Evolutionary conservation across 1,140 invertebrate species (phyloP), one percentile per base, ranked within the genome.

Genomic region (Anagrus nilaparvatae): DNA sequence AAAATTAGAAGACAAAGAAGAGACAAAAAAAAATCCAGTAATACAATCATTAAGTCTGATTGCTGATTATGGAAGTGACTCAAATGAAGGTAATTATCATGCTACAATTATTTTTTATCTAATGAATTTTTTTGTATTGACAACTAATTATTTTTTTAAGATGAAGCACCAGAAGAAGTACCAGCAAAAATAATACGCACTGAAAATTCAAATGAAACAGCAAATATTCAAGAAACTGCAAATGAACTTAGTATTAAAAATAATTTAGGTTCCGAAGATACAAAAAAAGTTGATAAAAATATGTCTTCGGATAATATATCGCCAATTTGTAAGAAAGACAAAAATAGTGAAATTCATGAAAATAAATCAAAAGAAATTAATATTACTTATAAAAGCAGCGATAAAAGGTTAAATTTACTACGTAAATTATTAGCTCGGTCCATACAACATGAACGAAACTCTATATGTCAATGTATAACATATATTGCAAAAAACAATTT

Each of bases 391-490:
- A 48, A 21, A 19, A 10, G 7, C 4, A 28, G 27, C 18, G 35
- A 14, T 32, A 47, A 20, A 37, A 39, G 47, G 43, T 47, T 51
- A 10, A 53, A 57, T 24, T 54, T 69, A 34, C 47, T 69, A 21
- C 46, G 60, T 27, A 58, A 52, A 44, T 43, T 68, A 34, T 51
- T 69, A 17, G 49, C 61, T 3, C 51, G 56, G 27, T 54, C 55
- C 17, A 63, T 67, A 36, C 60, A 63, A 31, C 76, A 83, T 50
- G 84, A 87, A 65, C 63, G 84, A 46, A 87, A 86, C 63, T 62
- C 79, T 17, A 70, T 86, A 34, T 67, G 82, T 39, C 83, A 86
- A 52, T 85, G 82, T 65, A 71, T 86, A 9, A 76, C 77, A 46
- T 75, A 78, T 70, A 76, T 84, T 38, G 71, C 76, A 23, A 71